Evolutionary conservation across 2,888 invertebrate species (phyloP), one percentile per base, ranked within the genome.

Genomic region (Drosophila monieri): DNA sequence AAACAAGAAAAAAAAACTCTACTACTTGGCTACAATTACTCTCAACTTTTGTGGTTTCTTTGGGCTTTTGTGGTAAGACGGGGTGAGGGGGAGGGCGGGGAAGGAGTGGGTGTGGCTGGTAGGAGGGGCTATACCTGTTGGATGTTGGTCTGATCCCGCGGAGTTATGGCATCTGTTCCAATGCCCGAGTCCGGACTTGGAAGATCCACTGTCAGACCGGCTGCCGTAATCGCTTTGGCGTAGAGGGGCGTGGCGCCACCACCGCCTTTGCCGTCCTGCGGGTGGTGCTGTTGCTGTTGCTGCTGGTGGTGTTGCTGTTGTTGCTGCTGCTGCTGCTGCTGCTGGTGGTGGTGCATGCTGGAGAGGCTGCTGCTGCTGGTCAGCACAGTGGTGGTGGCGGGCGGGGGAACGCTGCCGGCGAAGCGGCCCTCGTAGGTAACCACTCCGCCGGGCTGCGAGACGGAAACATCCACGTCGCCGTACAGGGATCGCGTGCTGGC

Each of bases 101-200:
- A 35, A 2, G 35, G 35, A n/a, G 35, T n/a, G 6, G 35, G 35
- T 14, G 35, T 35, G 35, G 6, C 35, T 15, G 41, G 15, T 43
- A 41, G 39, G 48, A 23, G 39, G 3, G 14, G 12, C 25, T 73
- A 48, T 83, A 97, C 97, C 96, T 96, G 97, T 93, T 96, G 97
- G 88, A 97, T 94, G 91, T 96, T 95, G 90, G 96, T 95, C 93
- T 97, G 97, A 92, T 97, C 97, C 89, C 97, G 93, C 74, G 97
- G 97, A 69, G 97, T 97, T 91, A 97, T 97, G 81, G 97, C 96
- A 90, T 97, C 97, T 39, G 97, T 96, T 75, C 98, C 98, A 90
- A 98, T 98, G 76, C 98, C 98, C 90, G 97, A 97, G 93, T 98
- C 98, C 27, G 98, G 97, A 85, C 97, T 97, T 27, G 98, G 98